Conservation (phyloP, 2,113 vertebrate species). For the Istiophorus platypterus region DNA sequence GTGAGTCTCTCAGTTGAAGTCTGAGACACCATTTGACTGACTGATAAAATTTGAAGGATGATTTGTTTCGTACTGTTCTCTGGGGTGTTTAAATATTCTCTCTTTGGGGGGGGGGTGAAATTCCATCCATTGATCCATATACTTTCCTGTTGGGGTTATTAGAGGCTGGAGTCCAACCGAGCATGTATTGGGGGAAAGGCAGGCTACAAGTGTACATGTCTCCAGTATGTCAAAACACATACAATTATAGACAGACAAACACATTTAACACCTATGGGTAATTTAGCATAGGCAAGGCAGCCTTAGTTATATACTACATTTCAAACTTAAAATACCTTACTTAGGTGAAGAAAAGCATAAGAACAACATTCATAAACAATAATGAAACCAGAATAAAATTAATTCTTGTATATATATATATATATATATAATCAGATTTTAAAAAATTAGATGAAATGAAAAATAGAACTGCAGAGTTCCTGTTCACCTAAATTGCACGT, state of each 20-base stretch:
- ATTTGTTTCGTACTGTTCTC: not conserved
- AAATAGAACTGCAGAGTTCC: too few relatives aligned
- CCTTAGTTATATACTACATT: not conserved
- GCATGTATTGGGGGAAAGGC: not conserved
- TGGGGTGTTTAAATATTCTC: too few relatives aligned
- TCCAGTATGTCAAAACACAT: not conserved
- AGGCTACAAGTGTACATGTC: not conserved
- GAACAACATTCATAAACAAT: not conserved
- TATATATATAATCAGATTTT: too few relatives aligned
- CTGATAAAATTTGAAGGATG: not conserved
- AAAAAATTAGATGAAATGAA: too few relatives aligned
- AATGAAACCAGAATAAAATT: not conserved
- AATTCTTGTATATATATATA: too few relatives aligned
- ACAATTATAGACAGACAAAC: not conserved
- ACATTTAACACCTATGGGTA: not conserved
- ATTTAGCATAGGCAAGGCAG: not conserved
- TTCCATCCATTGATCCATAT: constrained; percentile 4
- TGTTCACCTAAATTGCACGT: too few relatives aligned
- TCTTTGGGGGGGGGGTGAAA: not conserved
- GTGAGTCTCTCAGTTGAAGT: not conserved
- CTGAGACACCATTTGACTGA: not conserved
- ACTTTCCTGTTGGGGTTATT: not conserved
- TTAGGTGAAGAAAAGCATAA: not conserved
- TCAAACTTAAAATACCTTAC: not conserved
- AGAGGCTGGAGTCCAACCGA: not conserved